Evolutionary conservation across 1,140 invertebrate genomes (phyloP).

Genomic region (Pseudobourletiella spinata): DNA sequence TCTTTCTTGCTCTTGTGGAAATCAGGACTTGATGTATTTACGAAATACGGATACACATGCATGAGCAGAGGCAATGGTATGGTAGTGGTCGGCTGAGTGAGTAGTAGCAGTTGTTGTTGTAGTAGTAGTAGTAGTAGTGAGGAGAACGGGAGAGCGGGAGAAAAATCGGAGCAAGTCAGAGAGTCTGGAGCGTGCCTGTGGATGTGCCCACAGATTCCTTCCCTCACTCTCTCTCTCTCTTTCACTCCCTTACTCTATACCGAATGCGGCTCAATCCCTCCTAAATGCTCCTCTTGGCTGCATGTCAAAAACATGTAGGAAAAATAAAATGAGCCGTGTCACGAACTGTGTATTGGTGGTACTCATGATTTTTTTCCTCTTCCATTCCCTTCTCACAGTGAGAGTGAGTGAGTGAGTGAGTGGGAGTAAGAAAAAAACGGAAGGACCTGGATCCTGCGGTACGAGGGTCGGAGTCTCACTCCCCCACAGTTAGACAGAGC

Average conservation of each 20-base stretch:
- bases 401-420: slow-evolving; percentile 11
- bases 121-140: too few species aligned
- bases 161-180: neutral
- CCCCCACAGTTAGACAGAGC: too few species aligned
- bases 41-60: slow-evolving; percentile 6
- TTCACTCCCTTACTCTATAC: neutral
- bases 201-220: neutral
- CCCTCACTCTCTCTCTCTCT: neutral
- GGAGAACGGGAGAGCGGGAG: neutral
- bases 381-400: slow-evolving; percentile 7
- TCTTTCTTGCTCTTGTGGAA: too few species aligned
- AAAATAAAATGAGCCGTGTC: slow-evolving; percentile 32
- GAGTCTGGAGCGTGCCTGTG: neutral
- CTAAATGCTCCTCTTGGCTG: slow-evolving; percentile 30
- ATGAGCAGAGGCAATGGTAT: neutral
- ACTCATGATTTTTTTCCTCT: slow-evolving; percentile 25
- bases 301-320: slow-evolving; percentile 32
- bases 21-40: slow-evolving; percentile 9
- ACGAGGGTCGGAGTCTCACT: too few species aligned
- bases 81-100: too few species aligned
- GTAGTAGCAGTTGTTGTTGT: too few species aligned
- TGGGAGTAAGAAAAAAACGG: neutral
- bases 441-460: too few species aligned
- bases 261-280: neutral
- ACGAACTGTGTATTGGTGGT: slow-evolving; percentile 33